A percentile compares a stretch with the other conserved stretches of the same genome.
phyloP scores from a whole-genome alignment of 2,113 vertebrate genomes.

The Xiphorhynchus elegans region DNA sequence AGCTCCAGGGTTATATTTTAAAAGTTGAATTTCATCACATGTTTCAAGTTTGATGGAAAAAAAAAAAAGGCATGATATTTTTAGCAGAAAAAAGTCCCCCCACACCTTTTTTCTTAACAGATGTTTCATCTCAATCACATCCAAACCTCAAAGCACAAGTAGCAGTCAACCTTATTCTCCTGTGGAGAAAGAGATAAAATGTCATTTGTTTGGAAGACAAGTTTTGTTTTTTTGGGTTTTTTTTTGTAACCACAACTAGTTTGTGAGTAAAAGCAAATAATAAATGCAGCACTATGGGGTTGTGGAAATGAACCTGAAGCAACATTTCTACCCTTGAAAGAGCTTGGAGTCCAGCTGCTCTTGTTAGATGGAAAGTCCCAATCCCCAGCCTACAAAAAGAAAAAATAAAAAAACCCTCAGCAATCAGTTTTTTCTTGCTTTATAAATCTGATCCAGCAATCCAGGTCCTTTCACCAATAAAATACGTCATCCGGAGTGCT shows the following conservation, averaged over 20 bases:
- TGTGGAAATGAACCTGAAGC: slow-evolving; percentile 67
- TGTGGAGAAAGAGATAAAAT: slow-evolving; percentile 56
- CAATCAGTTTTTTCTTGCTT: slow-evolving; percentile 26
- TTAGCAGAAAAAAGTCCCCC: slow-evolving; percentile 53
- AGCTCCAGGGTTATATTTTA: slow-evolving; percentile 76
- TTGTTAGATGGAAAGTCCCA: slow-evolving; percentile 47
- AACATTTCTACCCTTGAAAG: slow-evolving; percentile 56
- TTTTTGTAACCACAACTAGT: slow-evolving; percentile 27
- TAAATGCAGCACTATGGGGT: not conserved
- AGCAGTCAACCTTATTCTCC: slow-evolving; percentile 66
- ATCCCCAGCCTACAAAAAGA: not conserved
- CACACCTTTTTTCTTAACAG: slow-evolving; percentile 51
- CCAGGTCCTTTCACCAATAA: not conserved
- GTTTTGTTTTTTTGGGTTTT: not conserved
- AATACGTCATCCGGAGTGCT: not conserved
- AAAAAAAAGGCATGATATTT: slow-evolving; percentile 60
- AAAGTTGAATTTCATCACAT: slow-evolving; percentile 76
- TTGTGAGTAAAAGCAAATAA: slow-evolving; percentile 60
- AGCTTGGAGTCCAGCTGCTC: slow-evolving; percentile 38
- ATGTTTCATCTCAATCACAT: slow-evolving; percentile 72
- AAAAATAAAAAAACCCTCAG: not conserved
- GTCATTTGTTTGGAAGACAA: slow-evolving; percentile 56
- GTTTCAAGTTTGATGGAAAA: slow-evolving; percentile 65
- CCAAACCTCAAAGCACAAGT: slow-evolving; percentile 63
- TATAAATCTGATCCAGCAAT: slow-evolving; percentile 9